These are phyloP conservation scores for Noctua janthina DNA, from an alignment of 2,888 invertebrate species.

Conservation along the genomic window DNA sequence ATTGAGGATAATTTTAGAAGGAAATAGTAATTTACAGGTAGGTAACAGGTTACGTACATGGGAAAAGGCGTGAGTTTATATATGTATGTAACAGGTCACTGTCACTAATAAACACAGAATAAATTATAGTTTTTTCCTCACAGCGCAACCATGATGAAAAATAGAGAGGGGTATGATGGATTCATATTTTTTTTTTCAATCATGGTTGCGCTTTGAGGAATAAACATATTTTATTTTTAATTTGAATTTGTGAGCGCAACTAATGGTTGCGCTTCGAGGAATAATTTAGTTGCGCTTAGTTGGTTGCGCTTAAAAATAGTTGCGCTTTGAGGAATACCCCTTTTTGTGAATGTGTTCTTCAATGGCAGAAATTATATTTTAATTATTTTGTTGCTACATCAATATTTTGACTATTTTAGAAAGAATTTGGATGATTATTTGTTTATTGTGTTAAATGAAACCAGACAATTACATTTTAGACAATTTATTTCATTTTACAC, in stretches of 20 bases:
- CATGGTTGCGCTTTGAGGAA: too few species aligned
- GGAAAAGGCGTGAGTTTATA: too few species aligned
- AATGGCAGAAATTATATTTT: background rate
- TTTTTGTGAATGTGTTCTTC: background rate
- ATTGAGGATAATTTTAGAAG: background rate
- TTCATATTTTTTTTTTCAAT: too few species aligned
- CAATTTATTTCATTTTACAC: conserved; percentile 90
- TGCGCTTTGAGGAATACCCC: too few species aligned
- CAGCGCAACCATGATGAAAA: too few species aligned
- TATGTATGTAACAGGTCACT: background rate
- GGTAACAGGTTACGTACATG: background rate
- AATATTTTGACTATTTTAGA: background rate
- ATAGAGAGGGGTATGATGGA: too few species aligned
- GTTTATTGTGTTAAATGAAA: conserved; percentile 61
- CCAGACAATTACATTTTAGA: conserved; percentile 82
- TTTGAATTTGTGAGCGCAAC: too few species aligned
- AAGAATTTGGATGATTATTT: background rate
- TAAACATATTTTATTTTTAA: too few species aligned
- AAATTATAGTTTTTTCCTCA: background rate
- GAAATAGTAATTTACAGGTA: background rate
- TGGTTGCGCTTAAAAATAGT: too few species aligned
- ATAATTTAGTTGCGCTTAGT: too few species aligned
- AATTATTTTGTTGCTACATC: background rate
- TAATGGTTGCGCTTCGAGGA: too few species aligned
- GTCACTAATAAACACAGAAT: background rate